phyloP scores from a whole-genome alignment of 2,888 invertebrate species.

The Drosophila quinaria region DNA sequence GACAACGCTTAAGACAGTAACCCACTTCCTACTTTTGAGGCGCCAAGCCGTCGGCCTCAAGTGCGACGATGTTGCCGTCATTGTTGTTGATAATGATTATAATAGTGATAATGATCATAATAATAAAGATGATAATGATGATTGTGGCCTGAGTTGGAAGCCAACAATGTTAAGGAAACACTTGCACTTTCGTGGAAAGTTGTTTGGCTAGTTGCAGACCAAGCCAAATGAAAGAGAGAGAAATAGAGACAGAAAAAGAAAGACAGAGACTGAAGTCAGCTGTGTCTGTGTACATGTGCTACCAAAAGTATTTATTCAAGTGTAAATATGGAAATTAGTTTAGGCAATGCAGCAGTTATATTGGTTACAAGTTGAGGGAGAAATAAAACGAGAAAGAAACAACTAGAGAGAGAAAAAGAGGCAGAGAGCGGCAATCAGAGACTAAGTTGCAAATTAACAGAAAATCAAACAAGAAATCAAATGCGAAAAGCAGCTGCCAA shows the following conservation, averaged over 20 bases:
- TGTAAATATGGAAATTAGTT: slow-evolving; percentile 54
- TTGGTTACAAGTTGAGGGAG: neutral
- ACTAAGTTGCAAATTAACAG: neutral
- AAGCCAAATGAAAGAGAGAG: slow-evolving; percentile 6
- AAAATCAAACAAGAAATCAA: slow-evolving; percentile 36
- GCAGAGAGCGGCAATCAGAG: neutral
- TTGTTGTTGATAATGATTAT: slow-evolving; percentile 25
- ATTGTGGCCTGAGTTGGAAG: slow-evolving; percentile 14
- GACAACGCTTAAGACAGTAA: slow-evolving; percentile 58
- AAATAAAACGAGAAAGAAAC: neutral
- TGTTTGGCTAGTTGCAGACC: slow-evolving; percentile 56
- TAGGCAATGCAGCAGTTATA: slow-evolving; percentile 46
- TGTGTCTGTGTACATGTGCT: slow-evolving; percentile 18
- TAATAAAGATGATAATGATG: neutral
- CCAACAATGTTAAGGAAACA: slow-evolving; percentile 77
- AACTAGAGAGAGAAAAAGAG: neutral
- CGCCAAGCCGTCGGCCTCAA: slow-evolving; percentile 35
- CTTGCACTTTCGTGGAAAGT: slow-evolving; percentile 82
- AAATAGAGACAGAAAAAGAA: slow-evolving; percentile 4
- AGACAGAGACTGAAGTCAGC: slow-evolving; percentile 20
- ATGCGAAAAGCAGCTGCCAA: slow-evolving; percentile 26
- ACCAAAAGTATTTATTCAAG: slow-evolving; percentile 12
- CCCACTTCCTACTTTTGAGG: slow-evolving; percentile 74
- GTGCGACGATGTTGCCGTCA: slow-evolving; percentile 54
- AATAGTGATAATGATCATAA: slow-evolving; percentile 3